A percentile compares a stretch with the other conserved stretches of the same genome.
Evolutionary conservation across 1,140 invertebrate genomes (phyloP).

Genomic region (Portunus trituberculatus): DNA sequence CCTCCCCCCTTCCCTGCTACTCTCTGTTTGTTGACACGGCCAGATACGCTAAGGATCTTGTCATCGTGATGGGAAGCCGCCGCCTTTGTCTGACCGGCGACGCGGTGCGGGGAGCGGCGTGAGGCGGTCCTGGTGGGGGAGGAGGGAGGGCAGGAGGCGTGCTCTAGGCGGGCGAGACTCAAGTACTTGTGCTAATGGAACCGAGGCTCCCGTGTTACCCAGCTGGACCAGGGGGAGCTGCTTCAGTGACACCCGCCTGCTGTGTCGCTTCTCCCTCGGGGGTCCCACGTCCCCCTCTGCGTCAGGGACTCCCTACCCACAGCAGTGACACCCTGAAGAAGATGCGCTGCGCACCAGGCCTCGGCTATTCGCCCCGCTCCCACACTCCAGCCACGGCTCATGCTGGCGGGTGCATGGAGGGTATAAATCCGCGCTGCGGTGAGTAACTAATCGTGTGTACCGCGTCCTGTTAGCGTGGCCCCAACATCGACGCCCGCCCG

Average conservation of each 20-base stretch:
- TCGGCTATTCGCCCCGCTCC: background rate
- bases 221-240: background rate
- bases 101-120: background rate
- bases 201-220: conserved; percentile 4
- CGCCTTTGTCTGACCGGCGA: background rate
- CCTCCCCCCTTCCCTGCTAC: background rate
- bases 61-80: background rate
- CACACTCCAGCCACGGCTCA: background rate
- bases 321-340: background rate
- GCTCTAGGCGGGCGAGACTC: background rate
- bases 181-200: background rate
- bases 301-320: background rate
- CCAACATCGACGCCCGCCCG: background rate
- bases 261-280: background rate
- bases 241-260: conserved; percentile 23
- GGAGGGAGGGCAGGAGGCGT: background rate
- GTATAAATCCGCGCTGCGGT: conserved; percentile 24
- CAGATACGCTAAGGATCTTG: conserved; percentile 12
- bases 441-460: conserved; percentile 47
- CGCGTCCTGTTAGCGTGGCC: conserved; percentile 30
- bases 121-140: background rate
- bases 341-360: background rate
- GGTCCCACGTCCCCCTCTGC: background rate
- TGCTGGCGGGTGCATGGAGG: conserved; percentile 26
- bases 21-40: background rate